A percentile compares a stretch with the other conserved stretches of the same genome.
phyloP scores from a whole-genome alignment of 1,140 invertebrate genomes.

The Drosophila teissieri region DNA sequence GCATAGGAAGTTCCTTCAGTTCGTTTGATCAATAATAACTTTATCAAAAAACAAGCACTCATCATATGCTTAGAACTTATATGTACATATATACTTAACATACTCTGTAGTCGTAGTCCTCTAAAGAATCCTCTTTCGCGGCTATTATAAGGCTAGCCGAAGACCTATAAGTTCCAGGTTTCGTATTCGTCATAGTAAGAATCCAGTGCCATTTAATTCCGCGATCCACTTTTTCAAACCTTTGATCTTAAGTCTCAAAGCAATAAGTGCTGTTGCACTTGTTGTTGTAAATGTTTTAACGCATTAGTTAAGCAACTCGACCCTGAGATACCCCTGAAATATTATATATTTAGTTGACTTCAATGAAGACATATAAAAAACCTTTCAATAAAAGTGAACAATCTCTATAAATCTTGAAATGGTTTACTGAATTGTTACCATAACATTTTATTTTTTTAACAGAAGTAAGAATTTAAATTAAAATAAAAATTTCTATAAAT shows the following conservation, averaged over 20 bases:
- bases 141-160: slow-evolving; percentile 85
- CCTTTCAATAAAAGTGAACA: too few relatives aligned
- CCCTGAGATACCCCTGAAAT: neutral
- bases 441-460: too few relatives aligned
- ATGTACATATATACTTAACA: slow-evolving; percentile 12
- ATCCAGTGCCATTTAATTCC: neutral
- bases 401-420: too few relatives aligned
- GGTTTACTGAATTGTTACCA: too few relatives aligned
- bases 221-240: slow-evolving; percentile 13
- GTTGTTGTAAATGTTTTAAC: neutral
- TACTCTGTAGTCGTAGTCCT: slow-evolving; percentile 55
- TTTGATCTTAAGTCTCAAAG: slow-evolving; percentile 14
- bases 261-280: neutral
- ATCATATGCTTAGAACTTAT: neutral
- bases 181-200: slow-evolving; percentile 25
- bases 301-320: neutral
- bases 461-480: too few relatives aligned
- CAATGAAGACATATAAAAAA: too few relatives aligned
- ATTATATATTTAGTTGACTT: too few relatives aligned
- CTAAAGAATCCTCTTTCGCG: slow-evolving; percentile 47
- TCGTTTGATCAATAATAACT: slow-evolving; percentile 89
- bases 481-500: too few relatives aligned
- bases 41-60: neutral
- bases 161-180: slow-evolving; percentile 43
- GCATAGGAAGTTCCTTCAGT: slow-evolving; percentile 88